These are phyloP conservation scores for Halocaridina rubra DNA, from an alignment of 2,888 invertebrate species.

Conservation along the genomic window DNA sequence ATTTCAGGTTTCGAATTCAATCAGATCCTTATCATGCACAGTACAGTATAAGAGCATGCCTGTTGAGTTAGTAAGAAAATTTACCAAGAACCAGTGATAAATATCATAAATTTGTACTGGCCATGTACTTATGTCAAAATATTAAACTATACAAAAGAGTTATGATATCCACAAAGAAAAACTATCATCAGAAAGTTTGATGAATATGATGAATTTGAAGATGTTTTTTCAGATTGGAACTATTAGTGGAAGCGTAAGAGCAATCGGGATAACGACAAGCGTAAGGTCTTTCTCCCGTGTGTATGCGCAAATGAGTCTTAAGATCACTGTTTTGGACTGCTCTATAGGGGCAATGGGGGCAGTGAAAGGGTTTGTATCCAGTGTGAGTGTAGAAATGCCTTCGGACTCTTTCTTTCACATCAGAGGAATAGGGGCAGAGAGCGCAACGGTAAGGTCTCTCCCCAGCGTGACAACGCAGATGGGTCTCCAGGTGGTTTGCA, in stretches of 20 bases:
- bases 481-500: slow-evolving; percentile 32
- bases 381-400: slow-evolving; percentile 39
- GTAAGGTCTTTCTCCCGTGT: slow-evolving; percentile 49
- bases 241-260: slow-evolving; percentile 76
- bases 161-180: not conserved
- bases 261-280: slow-evolving; percentile 79
- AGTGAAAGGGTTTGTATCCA: slow-evolving; percentile 44
- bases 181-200: too few relatives aligned
- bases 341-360: slow-evolving; percentile 47
- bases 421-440: slow-evolving; percentile 43
- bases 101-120: too few relatives aligned
- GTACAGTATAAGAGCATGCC: too few relatives aligned
- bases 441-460: slow-evolving; percentile 56
- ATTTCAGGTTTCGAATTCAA: too few relatives aligned
- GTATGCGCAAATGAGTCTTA: slow-evolving; percentile 47
- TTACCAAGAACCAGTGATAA: not conserved
- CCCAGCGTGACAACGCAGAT: slow-evolving; percentile 54
- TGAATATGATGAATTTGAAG: slow-evolving; percentile 15
- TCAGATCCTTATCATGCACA: too few relatives aligned
- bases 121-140: too few relatives aligned
- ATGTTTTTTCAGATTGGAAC: slow-evolving; percentile 20
- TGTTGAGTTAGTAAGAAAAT: not conserved
- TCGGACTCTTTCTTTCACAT: slow-evolving; percentile 33
- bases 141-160: too few relatives aligned
- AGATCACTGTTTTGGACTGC: slow-evolving; percentile 45